Percentiles rank a stretch among this genome's conserved stretches.
Evolutionary conservation across 1,140 invertebrate genomes (phyloP).

Genomic region (Sycophila sp.): DNA sequence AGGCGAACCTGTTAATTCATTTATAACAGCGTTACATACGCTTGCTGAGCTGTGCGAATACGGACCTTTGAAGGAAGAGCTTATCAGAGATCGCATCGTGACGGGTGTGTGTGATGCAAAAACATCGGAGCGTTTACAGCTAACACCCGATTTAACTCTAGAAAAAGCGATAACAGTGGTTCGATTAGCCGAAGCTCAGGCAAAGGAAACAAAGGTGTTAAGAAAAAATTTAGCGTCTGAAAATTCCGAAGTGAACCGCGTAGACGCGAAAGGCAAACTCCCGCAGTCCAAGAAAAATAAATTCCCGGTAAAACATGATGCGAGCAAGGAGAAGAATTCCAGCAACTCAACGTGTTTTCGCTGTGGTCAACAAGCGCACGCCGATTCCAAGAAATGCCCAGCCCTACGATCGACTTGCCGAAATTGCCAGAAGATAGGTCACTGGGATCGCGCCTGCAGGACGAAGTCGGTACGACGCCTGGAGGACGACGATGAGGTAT

Average conservation of each 20-base stretch:
- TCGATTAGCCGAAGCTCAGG: conserved; percentile 42
- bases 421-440: conserved; percentile 41
- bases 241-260: too few relatives aligned
- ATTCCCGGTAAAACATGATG: not conserved
- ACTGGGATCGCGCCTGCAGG: conserved; percentile 44
- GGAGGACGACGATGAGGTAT: too few relatives aligned
- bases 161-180: conserved; percentile 41
- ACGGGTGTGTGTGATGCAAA: conserved; percentile 48
- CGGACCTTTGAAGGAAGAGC: conserved; percentile 47
- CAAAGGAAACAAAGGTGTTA: conserved; percentile 31
- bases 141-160: conserved; percentile 43
- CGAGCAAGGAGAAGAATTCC: too few relatives aligned
- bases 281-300: not conserved
- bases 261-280: too few relatives aligned
- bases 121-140: conserved; percentile 46
- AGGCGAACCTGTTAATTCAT: conserved; percentile 51
- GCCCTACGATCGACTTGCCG: conserved; percentile 38
- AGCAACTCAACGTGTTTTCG: conserved; percentile 5
- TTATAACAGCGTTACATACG: conserved; percentile 51
- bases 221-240: not conserved
- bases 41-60: conserved; percentile 54
- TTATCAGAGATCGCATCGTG: conserved; percentile 55
- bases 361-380: conserved; percentile 34
- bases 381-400: conserved; percentile 36
- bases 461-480: too few relatives aligned